Evolutionary conservation across 2,797 vertebrate species (phyloP).

Genomic region (Acrossocheilus fasciatus): DNA sequence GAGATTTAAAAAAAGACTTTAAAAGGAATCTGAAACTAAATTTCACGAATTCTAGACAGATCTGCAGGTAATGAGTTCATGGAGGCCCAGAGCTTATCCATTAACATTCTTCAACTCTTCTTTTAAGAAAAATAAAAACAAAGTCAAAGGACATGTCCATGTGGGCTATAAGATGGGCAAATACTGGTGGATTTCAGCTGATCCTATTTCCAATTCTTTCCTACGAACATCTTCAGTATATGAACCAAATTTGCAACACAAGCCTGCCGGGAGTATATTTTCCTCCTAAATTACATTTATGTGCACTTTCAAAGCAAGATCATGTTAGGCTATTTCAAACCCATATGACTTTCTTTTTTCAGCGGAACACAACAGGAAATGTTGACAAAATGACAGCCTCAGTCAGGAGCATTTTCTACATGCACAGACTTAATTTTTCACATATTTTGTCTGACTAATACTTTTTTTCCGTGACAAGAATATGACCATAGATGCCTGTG

Average conservation of each 20-base stretch:
- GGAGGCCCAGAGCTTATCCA: neutral
- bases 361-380: neutral
- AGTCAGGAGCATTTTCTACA: neutral
- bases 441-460: neutral
- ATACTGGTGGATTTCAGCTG: neutral
- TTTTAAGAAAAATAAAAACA: constrained; percentile 8
- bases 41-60: constrained; percentile 11
- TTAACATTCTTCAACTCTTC: constrained; percentile 33
- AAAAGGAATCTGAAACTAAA: constrained; percentile 4
- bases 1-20: constrained; percentile 7
- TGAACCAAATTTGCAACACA: constrained; percentile 1
- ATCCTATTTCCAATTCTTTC: neutral
- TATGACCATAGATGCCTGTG: constrained; percentile 4
- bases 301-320: neutral
- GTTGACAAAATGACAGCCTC: neutral
- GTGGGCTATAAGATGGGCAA: neutral
- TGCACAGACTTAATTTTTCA: neutral
- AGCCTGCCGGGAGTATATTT: neutral
- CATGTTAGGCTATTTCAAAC: neutral
- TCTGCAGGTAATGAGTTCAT: constrained; percentile 17
- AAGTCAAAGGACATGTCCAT: neutral
- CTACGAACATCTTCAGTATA: neutral
- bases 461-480: neutral
- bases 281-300: neutral
- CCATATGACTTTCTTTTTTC: neutral